Percentiles rank a stretch among this genome's conserved stretches.
These are phyloP conservation scores for Parapsyche elsis DNA, from an alignment of 1,140 invertebrate species.

Conservation along the genomic window DNA sequence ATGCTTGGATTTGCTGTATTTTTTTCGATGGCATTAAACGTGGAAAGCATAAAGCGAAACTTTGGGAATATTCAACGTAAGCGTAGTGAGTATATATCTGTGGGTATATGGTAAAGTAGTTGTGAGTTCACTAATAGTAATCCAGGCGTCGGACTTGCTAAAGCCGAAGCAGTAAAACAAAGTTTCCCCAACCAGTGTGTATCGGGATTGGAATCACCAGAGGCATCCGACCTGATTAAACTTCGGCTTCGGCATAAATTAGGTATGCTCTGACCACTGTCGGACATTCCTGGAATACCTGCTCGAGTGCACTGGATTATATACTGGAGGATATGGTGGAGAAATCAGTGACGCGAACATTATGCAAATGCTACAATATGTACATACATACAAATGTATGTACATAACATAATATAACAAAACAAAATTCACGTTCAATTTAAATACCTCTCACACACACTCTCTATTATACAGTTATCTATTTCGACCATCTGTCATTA, in stretches of 20 bases:
- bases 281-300: neutral
- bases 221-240: slow-evolving; percentile 48
- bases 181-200: slow-evolving; percentile 29
- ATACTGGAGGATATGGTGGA: neutral
- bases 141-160: slow-evolving; percentile 6
- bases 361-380: neutral
- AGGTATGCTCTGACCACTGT: slow-evolving; percentile 27
- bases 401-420: too few relatives aligned
- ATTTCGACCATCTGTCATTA: too few relatives aligned
- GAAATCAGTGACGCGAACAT: too few relatives aligned
- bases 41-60: neutral
- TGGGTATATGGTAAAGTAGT: neutral
- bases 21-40: too few relatives aligned
- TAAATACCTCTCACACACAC: too few relatives aligned
- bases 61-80: neutral
- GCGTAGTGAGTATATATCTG: neutral
- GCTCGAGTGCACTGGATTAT: neutral
- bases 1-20: too few relatives aligned
- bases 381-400: neutral
- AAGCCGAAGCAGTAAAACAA: slow-evolving; percentile 13
- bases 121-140: slow-evolving; percentile 16
- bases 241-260: slow-evolving; percentile 46
- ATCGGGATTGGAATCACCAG: slow-evolving; percentile 22
- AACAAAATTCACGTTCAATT: too few relatives aligned
- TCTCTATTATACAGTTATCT: too few relatives aligned